Conservation (phyloP, 2,888 invertebrate species). For the Papilio demoleus region DNA sequence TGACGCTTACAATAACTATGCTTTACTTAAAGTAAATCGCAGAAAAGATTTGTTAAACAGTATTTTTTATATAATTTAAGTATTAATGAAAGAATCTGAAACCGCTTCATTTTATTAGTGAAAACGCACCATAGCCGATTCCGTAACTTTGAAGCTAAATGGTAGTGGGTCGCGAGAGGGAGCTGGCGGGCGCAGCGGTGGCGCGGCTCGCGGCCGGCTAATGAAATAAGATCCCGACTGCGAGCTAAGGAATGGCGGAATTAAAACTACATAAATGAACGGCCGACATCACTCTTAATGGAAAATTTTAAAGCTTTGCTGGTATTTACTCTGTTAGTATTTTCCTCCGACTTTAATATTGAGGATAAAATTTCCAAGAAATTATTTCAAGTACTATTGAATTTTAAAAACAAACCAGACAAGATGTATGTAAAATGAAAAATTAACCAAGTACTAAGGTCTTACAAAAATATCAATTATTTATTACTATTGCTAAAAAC, state of each 20-base stretch:
- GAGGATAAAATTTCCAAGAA: background rate
- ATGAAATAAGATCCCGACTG: constrained; percentile 80
- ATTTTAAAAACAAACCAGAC: background rate
- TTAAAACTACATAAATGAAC: constrained; percentile 82
- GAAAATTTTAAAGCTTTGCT: constrained; percentile 62
- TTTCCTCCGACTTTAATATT: constrained; percentile 31
- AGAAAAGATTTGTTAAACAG: background rate
- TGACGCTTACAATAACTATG: background rate
- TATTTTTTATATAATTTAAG: background rate
- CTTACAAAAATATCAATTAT: too few species aligned
- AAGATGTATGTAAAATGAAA: too few species aligned
- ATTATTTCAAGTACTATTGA: background rate
- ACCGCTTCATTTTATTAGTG: constrained; percentile 41
- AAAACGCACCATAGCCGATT: constrained; percentile 46
- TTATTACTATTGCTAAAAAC: too few species aligned
- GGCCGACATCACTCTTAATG: constrained; percentile 66
- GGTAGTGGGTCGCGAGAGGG: constrained; percentile 55
- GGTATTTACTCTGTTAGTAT: constrained; percentile 49
- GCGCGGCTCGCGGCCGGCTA: constrained; percentile 73
- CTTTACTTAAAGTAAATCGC: background rate
- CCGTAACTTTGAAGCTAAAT: constrained; percentile 75
- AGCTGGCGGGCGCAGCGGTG: background rate
- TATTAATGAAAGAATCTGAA: background rate
- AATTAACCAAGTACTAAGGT: too few species aligned
- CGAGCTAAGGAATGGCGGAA: constrained; percentile 81